Conservation (phyloP, 2,888 invertebrate genomes). For the Meganola albula region DNA sequence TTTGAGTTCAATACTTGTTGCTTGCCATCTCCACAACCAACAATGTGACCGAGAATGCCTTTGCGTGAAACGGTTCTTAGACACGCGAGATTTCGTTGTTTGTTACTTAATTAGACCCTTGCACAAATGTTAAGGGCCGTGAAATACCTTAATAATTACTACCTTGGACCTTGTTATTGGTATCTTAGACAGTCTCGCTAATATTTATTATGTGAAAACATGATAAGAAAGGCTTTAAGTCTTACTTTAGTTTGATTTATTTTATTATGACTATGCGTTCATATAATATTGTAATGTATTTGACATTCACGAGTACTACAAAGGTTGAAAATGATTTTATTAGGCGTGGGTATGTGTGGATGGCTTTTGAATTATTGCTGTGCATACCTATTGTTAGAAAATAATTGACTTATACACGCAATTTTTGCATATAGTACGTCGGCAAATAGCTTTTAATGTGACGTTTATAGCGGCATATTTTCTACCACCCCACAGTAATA, state of each 20-base stretch:
- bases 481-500: conserved; percentile 9
- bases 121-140: conserved; percentile 25
- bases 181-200: conserved; percentile 16
- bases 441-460: conserved; percentile 27
- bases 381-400: conserved; percentile 23
- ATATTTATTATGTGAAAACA: conserved; percentile 6
- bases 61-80: conserved; percentile 45
- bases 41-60: conserved; percentile 34
- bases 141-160: conserved; percentile 28
- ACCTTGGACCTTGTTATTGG: conserved; percentile 13
- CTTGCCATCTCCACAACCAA: conserved; percentile 33
- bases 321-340: conserved; percentile 18
- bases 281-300: too few relatives aligned
- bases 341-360: too few relatives aligned
- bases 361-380: too few relatives aligned
- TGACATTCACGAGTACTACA: too few relatives aligned
- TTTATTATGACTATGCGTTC: too few relatives aligned
- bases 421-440: conserved; percentile 29
- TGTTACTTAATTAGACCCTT: conserved; percentile 47
- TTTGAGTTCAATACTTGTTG: conserved; percentile 36
- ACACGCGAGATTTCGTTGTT: conserved; percentile 57
- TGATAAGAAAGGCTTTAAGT: too few relatives aligned
- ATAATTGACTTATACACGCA: conserved; percentile 27
- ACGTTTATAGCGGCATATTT: conserved; percentile 22
- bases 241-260: too few relatives aligned